Base-by-base conservation (phyloP, 2,113 vertebrate genomes). In the Daphoenositta chrysoptera region DNA sequence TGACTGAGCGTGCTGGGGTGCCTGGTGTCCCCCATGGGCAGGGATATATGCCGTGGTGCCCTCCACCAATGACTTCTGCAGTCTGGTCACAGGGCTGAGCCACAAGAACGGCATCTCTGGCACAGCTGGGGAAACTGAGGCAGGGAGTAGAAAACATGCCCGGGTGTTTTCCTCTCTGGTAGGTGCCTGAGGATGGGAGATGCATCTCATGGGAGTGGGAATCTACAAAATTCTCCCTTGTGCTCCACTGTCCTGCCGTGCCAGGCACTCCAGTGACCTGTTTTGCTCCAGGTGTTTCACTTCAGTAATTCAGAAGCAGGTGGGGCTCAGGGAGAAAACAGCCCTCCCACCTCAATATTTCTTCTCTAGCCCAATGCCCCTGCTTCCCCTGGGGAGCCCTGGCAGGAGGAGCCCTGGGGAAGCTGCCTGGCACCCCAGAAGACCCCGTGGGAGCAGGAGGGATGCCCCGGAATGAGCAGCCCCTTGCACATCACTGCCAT, bases 331-430 rank as follows among this genome's bases (percentile, higher is more conserved):
- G 13, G n/a, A 42, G 53, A 61, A 91, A 69, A 11, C 37, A 58
- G 13, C 18, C 19, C 10, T 63, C 37, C 9, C 23, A 42, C 16
- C 8, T 54, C 0, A 0, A 9, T 87, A 70, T 94, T 79, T 95
- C 42, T 26, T 51, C 23, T n/a, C 31, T 15, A 31, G 26, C 13
- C 3, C 13, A n/a, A 12, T 1, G 0, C 5, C 3, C 1, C 1
- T 3, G 0, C 3, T 60, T 31, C 5, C 3, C 4, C 3, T 28
- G 1, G 7, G 18, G 13, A 50, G 8, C 4, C 24, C 7, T 31
- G 8, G 39, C 17, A 57, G 71, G 21, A 64, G 11, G 22, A 83
- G 4, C 11, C 2, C 7, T 8, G 3, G 2, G 7, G 5, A 39
- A 94, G 10, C 8, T 61, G 13, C 18, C 24, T 33, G 11, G 20